Evolutionary conservation across 2,888 invertebrate genomes (phyloP).

Genomic region (Philereme transversata): DNA sequence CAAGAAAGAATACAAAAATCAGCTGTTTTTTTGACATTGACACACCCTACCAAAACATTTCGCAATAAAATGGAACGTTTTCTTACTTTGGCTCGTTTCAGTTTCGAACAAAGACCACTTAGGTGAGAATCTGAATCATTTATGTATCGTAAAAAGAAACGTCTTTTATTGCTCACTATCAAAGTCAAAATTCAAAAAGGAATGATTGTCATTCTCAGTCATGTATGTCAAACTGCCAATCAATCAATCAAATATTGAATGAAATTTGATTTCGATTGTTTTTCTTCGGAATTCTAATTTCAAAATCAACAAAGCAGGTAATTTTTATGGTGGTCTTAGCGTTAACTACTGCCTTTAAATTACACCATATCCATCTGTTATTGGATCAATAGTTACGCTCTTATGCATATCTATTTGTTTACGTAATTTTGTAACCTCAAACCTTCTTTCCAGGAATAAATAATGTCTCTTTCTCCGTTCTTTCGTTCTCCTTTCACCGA

Average conservation of each 20-base stretch:
- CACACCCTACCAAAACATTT: too few relatives aligned
- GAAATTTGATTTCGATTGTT: background rate
- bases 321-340: background rate
- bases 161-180: background rate
- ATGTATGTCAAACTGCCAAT: background rate
- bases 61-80: background rate
- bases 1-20: too few relatives aligned
- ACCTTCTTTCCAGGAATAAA: constrained; percentile 38
- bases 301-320: background rate
- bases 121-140: too few relatives aligned
- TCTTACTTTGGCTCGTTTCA: too few relatives aligned
- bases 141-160: too few relatives aligned
- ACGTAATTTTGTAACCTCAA: constrained; percentile 66
- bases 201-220: background rate
- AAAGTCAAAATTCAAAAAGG: background rate
- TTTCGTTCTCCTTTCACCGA: constrained; percentile 89
- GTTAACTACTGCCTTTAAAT: background rate
- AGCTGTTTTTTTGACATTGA: too few relatives aligned
- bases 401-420: constrained; percentile 49
- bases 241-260: too few relatives aligned
- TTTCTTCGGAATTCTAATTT: background rate
- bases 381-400: background rate
- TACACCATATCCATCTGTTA: background rate
- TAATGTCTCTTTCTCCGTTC: constrained; percentile 86
- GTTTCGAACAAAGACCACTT: too few relatives aligned